phyloP scores from a whole-genome alignment of 2,888 invertebrate genomes.

The Sthenelais limicola region DNA sequence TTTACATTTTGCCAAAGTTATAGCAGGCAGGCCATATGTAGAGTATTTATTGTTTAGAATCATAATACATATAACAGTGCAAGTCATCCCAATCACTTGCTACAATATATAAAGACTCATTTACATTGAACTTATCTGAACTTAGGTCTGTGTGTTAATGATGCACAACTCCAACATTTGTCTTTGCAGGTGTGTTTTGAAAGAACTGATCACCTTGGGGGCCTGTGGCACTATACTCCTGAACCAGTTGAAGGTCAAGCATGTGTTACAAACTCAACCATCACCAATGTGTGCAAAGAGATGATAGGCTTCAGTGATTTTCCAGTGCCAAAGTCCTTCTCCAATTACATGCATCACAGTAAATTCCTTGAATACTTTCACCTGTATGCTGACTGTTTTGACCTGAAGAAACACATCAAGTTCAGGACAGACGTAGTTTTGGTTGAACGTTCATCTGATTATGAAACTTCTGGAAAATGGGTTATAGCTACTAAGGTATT shows the following conservation, averaged over 20 bases:
- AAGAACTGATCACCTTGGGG: slow-evolving; percentile 62
- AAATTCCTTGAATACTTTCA: slow-evolving; percentile 58
- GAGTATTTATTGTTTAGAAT: too few species aligned
- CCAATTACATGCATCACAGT: slow-evolving; percentile 70
- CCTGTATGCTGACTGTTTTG: slow-evolving; percentile 57
- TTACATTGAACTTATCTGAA: too few species aligned
- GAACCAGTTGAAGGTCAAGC: slow-evolving; percentile 52
- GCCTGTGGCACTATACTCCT: slow-evolving; percentile 65
- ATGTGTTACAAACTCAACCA: slow-evolving; percentile 64
- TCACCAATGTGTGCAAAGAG: slow-evolving; percentile 67
- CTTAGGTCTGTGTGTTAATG: too few species aligned
- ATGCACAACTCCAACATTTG: too few species aligned
- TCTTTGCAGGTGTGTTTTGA: slow-evolving; percentile 67
- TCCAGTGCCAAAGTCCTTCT: slow-evolving; percentile 66
- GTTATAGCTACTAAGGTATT: slow-evolving; percentile 55
- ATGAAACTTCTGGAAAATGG: slow-evolving; percentile 65
- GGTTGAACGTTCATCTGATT: slow-evolving; percentile 54
- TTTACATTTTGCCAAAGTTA: too few species aligned
- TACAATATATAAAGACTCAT: too few species aligned
- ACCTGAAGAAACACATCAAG: slow-evolving; percentile 61
- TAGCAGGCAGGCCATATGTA: too few species aligned
- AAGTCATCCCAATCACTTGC: too few species aligned
- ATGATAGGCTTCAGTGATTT: slow-evolving; percentile 70
- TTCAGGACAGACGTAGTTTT: slow-evolving; percentile 61
- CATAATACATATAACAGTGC: too few species aligned